phyloP scores from a whole-genome alignment of 2,888 invertebrate species.

The Drepanosiphum platanoidis region DNA sequence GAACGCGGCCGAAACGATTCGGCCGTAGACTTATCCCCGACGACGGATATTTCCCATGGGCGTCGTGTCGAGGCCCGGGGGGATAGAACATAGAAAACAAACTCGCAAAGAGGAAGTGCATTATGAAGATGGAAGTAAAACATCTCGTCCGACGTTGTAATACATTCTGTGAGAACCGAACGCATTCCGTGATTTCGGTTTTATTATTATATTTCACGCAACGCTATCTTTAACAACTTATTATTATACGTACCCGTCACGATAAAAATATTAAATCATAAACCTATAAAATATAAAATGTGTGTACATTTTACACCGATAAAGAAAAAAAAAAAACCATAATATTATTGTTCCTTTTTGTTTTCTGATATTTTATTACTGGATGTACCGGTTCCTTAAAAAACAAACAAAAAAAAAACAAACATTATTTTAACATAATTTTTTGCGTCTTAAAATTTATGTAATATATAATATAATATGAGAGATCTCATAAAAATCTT shows the following conservation, averaged over 20 bases:
- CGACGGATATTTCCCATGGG: neutral
- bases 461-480: neutral
- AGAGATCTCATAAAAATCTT: no score
- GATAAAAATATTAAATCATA: neutral
- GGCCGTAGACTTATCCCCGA: neutral
- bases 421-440: neutral
- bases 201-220: neutral
- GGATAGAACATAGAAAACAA: neutral
- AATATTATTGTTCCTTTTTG: neutral
- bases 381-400: no score
- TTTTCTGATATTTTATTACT: neutral
- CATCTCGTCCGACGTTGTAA: neutral
- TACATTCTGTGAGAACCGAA: neutral
- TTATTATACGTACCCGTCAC: neutral
- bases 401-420: no score
- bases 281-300: neutral
- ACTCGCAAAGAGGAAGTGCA: neutral
- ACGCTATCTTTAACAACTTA: no score
- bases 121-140: neutral
- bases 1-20: neutral
- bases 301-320: no score
- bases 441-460: neutral
- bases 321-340: no score
- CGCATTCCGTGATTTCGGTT: neutral
- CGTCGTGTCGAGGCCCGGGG: neutral